These are phyloP conservation scores for Oreotrochilus melanogaster DNA, from an alignment of 2,113 vertebrate species.

Conservation along the genomic window DNA sequence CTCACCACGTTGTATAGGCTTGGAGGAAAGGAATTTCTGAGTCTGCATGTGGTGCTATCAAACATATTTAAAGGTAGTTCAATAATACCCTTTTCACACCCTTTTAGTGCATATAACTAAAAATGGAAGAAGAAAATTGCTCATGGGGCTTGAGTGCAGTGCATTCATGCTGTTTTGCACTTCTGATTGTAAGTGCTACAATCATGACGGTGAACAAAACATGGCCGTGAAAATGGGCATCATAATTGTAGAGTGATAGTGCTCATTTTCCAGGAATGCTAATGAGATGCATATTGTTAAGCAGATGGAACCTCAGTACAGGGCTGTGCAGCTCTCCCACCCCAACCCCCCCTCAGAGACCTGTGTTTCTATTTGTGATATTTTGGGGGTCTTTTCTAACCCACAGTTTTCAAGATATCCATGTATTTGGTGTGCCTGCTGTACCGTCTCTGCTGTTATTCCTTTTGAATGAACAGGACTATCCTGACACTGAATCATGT, in stretches of 20 bases:
- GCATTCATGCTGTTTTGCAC: neutral
- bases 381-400: neutral
- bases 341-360: neutral
- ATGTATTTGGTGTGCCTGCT: neutral
- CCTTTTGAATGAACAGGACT: conserved; percentile 6
- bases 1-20: neutral
- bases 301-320: neutral
- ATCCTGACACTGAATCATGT: conserved; percentile 1
- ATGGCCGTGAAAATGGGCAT: neutral
- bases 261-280: neutral
- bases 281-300: neutral
- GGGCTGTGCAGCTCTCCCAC: neutral
- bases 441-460: conserved; percentile 9
- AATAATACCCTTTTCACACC: conserved; percentile 37
- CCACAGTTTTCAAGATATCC: conserved; percentile 8
- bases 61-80: conserved; percentile 48
- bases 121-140: neutral
- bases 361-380: neutral
- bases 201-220: conserved; percentile 2
- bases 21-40: conserved; percentile 13
- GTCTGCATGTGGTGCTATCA: conserved; percentile 24
- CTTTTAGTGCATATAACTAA: conserved; percentile 3
- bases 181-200: neutral
- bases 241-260: neutral
- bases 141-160: neutral